phyloP scores from a whole-genome alignment of 2,113 vertebrate genomes.

The Psittacula cyanocephala region DNA sequence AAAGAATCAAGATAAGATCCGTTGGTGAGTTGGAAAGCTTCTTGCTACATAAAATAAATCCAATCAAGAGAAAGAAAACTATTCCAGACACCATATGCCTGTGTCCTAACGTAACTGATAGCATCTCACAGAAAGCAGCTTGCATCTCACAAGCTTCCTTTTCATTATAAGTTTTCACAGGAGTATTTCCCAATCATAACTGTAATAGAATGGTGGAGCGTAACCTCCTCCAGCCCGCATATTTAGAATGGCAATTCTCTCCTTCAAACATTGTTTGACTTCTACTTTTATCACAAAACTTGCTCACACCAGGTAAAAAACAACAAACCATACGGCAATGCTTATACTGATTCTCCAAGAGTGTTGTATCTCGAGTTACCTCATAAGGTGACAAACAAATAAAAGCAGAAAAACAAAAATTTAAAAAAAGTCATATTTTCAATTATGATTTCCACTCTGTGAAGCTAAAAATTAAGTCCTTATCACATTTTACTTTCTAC shows the following conservation, averaged over 20 bases:
- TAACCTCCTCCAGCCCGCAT: background rate
- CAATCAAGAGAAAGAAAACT: background rate
- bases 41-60: background rate
- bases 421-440: accelerated
- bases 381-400: background rate
- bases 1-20: background rate
- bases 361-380: background rate
- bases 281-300: background rate
- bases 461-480: background rate
- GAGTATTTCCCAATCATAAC: background rate
- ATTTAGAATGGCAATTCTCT: background rate
- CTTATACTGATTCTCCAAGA: background rate
- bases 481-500: background rate
- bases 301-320: background rate
- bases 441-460: background rate
- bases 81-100: background rate
- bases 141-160: background rate
- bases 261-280: background rate
- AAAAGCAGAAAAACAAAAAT: background rate
- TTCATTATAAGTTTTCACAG: background rate
- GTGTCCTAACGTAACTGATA: background rate
- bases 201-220: background rate
- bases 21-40: background rate
- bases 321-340: background rate
- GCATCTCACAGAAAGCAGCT: background rate